Evolutionary conservation across 1,140 invertebrate genomes (phyloP).

Genomic region (Aphelinus atriplicis): DNA sequence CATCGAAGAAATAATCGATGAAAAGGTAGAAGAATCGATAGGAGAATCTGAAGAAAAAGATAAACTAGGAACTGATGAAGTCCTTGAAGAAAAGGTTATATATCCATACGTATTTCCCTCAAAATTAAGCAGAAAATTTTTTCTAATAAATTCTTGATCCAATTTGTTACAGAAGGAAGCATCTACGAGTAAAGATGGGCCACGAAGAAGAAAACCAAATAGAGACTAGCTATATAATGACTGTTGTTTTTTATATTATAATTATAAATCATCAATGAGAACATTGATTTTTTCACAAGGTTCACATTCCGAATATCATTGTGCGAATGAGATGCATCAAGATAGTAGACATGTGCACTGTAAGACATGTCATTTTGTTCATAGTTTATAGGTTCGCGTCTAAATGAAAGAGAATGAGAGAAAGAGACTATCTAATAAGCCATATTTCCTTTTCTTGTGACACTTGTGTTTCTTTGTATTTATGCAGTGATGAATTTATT

Average conservation of each 20-base stretch:
- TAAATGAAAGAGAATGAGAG: slow-evolving; percentile 12
- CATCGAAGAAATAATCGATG: slow-evolving; percentile 63
- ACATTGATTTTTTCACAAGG: slow-evolving; percentile 36
- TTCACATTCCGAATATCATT: slow-evolving; percentile 37
- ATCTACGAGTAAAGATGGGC: slow-evolving; percentile 51
- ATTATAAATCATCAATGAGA: slow-evolving; percentile 28
- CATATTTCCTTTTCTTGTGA: slow-evolving; percentile 27
- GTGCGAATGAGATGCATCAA: slow-evolving; percentile 10
- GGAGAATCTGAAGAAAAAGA: slow-evolving; percentile 60
- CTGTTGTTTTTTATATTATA: slow-evolving; percentile 33
- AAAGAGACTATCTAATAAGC: slow-evolving; percentile 15
- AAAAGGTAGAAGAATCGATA: slow-evolving; percentile 53
- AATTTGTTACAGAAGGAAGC: slow-evolving; percentile 40
- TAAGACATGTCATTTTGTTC: slow-evolving; percentile 28
- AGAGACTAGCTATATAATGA: slow-evolving; percentile 52
- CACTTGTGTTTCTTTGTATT: slow-evolving; percentile 23
- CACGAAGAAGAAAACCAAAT: slow-evolving; percentile 63
- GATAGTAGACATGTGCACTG: slow-evolving; percentile 4
- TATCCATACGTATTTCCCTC: slow-evolving; percentile 39
- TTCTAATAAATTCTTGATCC: not conserved
- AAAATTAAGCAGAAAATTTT: slow-evolving; percentile 4
- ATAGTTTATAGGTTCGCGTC: slow-evolving; percentile 24
- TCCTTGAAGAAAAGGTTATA: slow-evolving; percentile 49
- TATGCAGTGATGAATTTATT: slow-evolving; percentile 26
- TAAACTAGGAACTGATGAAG: slow-evolving; percentile 61